Evolutionary conservation across 2,888 invertebrate genomes (phyloP), one percentile per base, ranked within the genome.

Genomic region (Hofmannophila pseudospretella): DNA sequence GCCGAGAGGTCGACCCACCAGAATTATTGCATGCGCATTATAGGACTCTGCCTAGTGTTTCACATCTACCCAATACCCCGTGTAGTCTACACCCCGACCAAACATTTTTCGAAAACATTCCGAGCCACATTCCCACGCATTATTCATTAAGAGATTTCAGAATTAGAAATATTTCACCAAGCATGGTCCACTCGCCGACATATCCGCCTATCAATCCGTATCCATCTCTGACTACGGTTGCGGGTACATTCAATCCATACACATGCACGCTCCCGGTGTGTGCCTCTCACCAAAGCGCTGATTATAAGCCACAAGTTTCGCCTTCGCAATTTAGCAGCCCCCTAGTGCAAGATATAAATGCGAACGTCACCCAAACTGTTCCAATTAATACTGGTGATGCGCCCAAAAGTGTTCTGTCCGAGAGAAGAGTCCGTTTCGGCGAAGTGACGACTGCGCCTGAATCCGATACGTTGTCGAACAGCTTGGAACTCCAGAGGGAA

Each of bases 361-460:
- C 76, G 41, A 81, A 81, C 54, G 56, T 77, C 47, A 72, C 75
- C 47, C 71, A 68, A 54, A 56, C 59, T 38, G 45, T 58, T 44
- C 67, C 69, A 38, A 51, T 54, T 49, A 61, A 63, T 59, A 54
- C 54, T 53, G 59, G 58, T 57, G 70, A 73, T 59, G 58, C 58
- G 51, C 59, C 70, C 52, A 78, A 68, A 72, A 78, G 67, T 71
- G 72, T 72, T 62, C 78, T 77, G 44, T 78, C 79, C 62, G 87
- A 85, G 52, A 85, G 82, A 72, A 81, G 82, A 77, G 87, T 87
- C 46, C 87, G 57, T 64, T 87, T 87, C 66, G 79, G 82, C 61
- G 80, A 80, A 47, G 79, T 77, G 76, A 75, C 70, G 53, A 75
- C 74, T 65, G 73, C 81, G 58, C 64, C 72, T 39, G 78, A 79